A percentile compares a stretch with the other conserved stretches of the same genome.
Evolutionary conservation across 2,888 invertebrate species (phyloP).

Genomic region (Drosophila limbata): DNA sequence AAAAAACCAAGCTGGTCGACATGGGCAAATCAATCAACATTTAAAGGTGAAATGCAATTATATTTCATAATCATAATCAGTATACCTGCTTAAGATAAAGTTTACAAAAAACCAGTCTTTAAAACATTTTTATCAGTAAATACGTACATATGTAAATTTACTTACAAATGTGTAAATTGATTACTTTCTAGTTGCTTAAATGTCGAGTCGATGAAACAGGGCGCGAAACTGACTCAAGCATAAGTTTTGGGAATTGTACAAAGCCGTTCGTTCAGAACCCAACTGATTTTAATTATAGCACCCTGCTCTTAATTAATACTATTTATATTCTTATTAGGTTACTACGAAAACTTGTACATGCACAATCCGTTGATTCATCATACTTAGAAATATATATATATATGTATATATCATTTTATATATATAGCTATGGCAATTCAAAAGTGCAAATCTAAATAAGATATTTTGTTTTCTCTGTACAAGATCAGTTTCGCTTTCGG

Average conservation of each 20-base stretch:
- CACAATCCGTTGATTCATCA: constrained; percentile 18
- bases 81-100: constrained; percentile 79
- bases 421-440: constrained; percentile 39
- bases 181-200: constrained; percentile 34
- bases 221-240: constrained; percentile 24
- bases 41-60: constrained; percentile 30
- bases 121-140: constrained; percentile 72
- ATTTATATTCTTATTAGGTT: constrained; percentile 9
- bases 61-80: constrained; percentile 44
- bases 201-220: constrained; percentile 32
- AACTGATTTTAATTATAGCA: constrained; percentile 24
- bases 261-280: constrained; percentile 7
- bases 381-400: constrained; percentile 5
- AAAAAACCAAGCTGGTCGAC: constrained; percentile 19
- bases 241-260: constrained; percentile 9
- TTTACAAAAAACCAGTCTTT: constrained; percentile 84
- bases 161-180: constrained; percentile 42
- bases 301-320: constrained; percentile 36
- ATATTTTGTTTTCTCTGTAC: constrained; percentile 35
- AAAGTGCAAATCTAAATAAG: constrained; percentile 31
- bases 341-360: constrained; percentile 21
- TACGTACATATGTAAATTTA: constrained; percentile 37
- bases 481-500: constrained; percentile 14
- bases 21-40: constrained; percentile 12
- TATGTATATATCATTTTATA: constrained; percentile 7